Evolutionary conservation across 2,113 vertebrate species (phyloP).

Genomic region (Arizona elegans): DNA sequence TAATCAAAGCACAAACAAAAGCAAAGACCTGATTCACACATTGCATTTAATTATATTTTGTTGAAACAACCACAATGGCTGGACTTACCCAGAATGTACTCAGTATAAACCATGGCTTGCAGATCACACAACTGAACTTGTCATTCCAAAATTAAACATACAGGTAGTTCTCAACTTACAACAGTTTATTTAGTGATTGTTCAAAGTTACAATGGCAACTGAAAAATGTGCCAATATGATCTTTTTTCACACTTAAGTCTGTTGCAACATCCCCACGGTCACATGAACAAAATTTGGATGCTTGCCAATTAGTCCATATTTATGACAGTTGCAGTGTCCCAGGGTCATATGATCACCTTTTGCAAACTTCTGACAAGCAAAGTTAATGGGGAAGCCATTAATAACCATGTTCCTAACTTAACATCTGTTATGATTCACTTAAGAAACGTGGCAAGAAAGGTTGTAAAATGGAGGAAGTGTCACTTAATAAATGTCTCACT

Average conservation of each 20-base stretch:
- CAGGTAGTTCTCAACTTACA: not conserved
- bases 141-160: not conserved
- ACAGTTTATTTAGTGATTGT: not conserved
- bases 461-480: not conserved
- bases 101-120: not conserved
- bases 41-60: not conserved
- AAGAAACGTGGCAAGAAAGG: not conserved
- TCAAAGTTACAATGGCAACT: not conserved
- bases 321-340: not conserved
- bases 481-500: too few relatives aligned
- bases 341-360: not conserved
- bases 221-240: not conserved
- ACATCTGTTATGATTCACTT: not conserved
- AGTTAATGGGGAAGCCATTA: not conserved
- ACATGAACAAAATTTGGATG: not conserved
- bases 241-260: not conserved
- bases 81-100: not conserved
- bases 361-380: not conserved
- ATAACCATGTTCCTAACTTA: not conserved
- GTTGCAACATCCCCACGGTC: not conserved
- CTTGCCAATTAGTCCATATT: not conserved
- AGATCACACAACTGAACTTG: not conserved
- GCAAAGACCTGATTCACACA: not conserved
- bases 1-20: not conserved
- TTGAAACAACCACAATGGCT: not conserved